Conservation (phyloP, 2,797 vertebrate species). For the Siniperca scherzeri region DNA sequence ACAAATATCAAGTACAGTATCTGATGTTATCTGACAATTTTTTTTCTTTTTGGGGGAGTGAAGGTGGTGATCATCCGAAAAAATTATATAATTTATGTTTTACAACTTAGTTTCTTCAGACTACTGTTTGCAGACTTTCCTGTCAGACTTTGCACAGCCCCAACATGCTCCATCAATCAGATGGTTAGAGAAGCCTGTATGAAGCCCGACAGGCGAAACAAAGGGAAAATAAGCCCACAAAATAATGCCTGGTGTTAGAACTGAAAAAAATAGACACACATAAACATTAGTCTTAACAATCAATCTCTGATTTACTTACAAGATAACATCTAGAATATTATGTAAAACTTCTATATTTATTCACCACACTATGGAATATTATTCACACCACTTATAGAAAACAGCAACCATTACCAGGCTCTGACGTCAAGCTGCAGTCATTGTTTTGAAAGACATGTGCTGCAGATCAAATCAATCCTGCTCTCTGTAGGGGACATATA, state of each 20-base stretch:
- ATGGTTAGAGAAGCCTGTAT: background rate
- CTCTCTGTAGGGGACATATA: slow-evolving; percentile 12
- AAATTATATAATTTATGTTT: no score
- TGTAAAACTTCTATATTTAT: slow-evolving; percentile 4
- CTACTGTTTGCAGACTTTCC: background rate
- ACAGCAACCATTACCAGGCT: slow-evolving; percentile 27
- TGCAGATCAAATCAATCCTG: slow-evolving; percentile 43
- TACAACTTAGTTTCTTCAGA: background rate
- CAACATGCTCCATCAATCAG: background rate
- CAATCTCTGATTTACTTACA: background rate
- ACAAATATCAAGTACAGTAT: no score
- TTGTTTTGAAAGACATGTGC: slow-evolving; percentile 49
- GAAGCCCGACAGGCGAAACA: background rate
- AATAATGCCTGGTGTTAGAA: background rate
- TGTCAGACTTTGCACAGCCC: background rate
- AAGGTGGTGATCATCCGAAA: no score
- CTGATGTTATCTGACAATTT: no score
- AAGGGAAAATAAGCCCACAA: background rate
- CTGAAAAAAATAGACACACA: background rate
- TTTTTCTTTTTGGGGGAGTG: no score
- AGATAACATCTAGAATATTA: slow-evolving; percentile 22
- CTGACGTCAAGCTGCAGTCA: slow-evolving; percentile 44
- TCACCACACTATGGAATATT: background rate
- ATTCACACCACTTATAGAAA: slow-evolving; percentile 5
- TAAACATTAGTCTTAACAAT: slow-evolving; percentile 2